Evolutionary conservation across 2,113 vertebrate species (phyloP).

Genomic region (Balaenoptera acutorostrata): DNA sequence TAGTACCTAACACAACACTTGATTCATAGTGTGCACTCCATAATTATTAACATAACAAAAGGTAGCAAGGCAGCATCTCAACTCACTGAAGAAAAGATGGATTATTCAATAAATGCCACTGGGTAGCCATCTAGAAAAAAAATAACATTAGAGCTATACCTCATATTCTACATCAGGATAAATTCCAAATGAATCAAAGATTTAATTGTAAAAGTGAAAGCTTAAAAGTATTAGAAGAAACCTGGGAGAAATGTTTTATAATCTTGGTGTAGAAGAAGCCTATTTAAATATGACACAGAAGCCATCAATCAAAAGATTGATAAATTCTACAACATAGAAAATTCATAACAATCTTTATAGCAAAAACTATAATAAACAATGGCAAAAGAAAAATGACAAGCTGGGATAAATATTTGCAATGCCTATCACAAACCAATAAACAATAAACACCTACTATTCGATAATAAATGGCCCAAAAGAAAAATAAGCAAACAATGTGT

Average conservation of each 20-base stretch:
- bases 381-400: conserved; percentile 54
- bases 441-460: conserved; percentile 27
- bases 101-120: conserved; percentile 52
- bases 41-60: conserved; percentile 52
- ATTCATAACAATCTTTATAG: conserved; percentile 38
- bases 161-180: conserved; percentile 35
- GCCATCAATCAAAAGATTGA: conserved; percentile 51
- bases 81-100: conserved; percentile 43
- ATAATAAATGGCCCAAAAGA: conserved; percentile 49
- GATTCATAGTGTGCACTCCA: background rate
- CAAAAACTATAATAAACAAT: conserved; percentile 43
- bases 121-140: conserved; percentile 29
- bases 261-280: background rate
- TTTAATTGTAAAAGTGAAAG: conserved; percentile 55
- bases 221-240: conserved; percentile 45
- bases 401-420: conserved; percentile 52
- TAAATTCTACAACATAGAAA: conserved; percentile 48
- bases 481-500: conserved; percentile 42
- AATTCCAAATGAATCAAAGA: conserved; percentile 62
- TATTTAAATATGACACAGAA: conserved; percentile 43
- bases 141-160: background rate
- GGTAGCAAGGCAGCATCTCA: conserved; percentile 20
- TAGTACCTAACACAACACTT: background rate
- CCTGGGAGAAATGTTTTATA: conserved; percentile 45
- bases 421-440: conserved; percentile 54